Evolutionary conservation across 2,797 vertebrate genomes (phyloP), one percentile per base, ranked within the genome.

Genomic region (Onychomys leucogaster): DNA sequence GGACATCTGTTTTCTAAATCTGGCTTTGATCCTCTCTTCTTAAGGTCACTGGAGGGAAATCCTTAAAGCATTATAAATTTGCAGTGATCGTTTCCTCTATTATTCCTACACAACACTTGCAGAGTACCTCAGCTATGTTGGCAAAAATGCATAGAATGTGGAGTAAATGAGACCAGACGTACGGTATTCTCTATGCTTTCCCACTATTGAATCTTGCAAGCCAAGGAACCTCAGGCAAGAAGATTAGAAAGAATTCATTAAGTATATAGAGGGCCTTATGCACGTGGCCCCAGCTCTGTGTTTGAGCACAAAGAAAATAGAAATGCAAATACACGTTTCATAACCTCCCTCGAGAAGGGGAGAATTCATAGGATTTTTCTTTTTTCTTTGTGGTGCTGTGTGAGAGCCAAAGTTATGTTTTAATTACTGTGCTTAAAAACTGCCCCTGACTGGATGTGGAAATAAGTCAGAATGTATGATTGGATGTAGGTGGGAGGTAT

Each of bases 1-100:
- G 63, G 67, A 91, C 93, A 85, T 95, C 93, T 96, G 90, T 90
- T 97, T 91, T 93, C 80, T 75, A 78, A 95, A 93, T 94, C 75
- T 88, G 77, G 59, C 75, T 57, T 61, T 84, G 84, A n/a, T 81
- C 41, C 41, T 76, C 59, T n/a, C 32, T 81, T 91, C 94, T 71
- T 55, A 78, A 95, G 82, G 34, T 91, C 86, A 87, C 21, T 27
- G 80, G 57, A 89, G 73, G 75, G 69, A 94, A 84, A 90, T 86
- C 77, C 85, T 87, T 94, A 92, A 94, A 85, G 65, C 69, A 59
- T 90, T 78, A 34, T 65, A 90, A 85, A 90, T 93, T 83, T 93
- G 91, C 65, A 32, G 43, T 55, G 86, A 76, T 65, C 8, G 8
- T 85, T 92, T 84, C 75, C 89, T 73, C 37, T 84, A 2, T 57